Conservation (phyloP, 2,797 vertebrate genomes). For the Fistularia tabacaria region DNA sequence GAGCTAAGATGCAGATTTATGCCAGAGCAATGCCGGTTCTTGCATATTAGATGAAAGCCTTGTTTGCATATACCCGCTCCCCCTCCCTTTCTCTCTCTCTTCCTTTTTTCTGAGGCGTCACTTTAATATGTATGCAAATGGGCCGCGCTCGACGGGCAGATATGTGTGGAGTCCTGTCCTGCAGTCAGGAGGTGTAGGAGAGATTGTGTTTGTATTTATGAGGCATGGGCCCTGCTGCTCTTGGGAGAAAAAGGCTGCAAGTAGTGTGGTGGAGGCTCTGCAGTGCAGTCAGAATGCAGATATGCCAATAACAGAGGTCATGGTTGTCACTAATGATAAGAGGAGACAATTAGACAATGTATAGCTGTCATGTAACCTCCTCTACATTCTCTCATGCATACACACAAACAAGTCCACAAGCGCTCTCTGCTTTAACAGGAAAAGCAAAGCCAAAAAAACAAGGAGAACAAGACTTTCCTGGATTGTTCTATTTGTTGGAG, state of each 20-base stretch:
- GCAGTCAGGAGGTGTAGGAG: slow-evolving; percentile 83
- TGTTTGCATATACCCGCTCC: slow-evolving; percentile 76
- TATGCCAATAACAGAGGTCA: slow-evolving; percentile 72
- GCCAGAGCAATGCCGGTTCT: slow-evolving; percentile 73
- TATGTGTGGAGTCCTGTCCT: slow-evolving; percentile 83
- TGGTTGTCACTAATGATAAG: slow-evolving; percentile 69
- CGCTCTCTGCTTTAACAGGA: slow-evolving; percentile 28
- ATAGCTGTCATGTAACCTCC: slow-evolving; percentile 60
- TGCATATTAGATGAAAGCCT: slow-evolving; percentile 81
- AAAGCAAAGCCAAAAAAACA: slow-evolving; percentile 18
- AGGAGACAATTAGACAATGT: slow-evolving; percentile 68
- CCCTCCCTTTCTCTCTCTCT: slow-evolving; percentile 69
- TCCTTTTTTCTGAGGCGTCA: slow-evolving; percentile 90
- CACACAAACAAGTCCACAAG: slow-evolving; percentile 19
- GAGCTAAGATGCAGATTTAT: slow-evolving; percentile 78
- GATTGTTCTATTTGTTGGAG: slow-evolving; percentile 46
- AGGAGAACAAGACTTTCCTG: slow-evolving; percentile 41
- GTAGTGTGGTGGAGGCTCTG: slow-evolving; percentile 66
- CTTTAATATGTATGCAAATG: slow-evolving; percentile 99
- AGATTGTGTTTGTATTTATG: slow-evolving; percentile 79
- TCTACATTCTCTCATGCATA: slow-evolving; percentile 25
- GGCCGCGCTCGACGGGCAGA: slow-evolving; percentile 83
- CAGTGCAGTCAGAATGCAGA: slow-evolving; percentile 75
- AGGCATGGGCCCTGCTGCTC: slow-evolving; percentile 70
- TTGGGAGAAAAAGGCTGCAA: slow-evolving; percentile 63